Evolutionary conservation across 2,113 vertebrate genomes (phyloP).

Genomic region (Ptilonorhynchus violaceus): DNA sequence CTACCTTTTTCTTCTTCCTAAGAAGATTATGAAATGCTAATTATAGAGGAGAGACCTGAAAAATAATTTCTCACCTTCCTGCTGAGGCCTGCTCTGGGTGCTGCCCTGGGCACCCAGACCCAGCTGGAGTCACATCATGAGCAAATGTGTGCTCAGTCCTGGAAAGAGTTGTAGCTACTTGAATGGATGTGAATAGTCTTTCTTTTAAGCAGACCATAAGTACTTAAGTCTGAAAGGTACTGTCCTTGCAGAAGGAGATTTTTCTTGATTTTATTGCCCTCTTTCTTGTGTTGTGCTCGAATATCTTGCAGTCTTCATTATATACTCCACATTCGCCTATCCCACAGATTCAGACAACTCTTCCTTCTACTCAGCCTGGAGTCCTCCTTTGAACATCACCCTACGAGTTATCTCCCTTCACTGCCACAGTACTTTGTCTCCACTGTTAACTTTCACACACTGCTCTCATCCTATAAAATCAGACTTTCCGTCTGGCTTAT

Average conservation of each 20-base stretch:
- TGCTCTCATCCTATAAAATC: slow-evolving; percentile 19
- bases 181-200: neutral
- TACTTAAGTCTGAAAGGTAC: neutral
- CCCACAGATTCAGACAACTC: neutral
- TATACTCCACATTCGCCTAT: neutral
- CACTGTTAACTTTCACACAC: neutral
- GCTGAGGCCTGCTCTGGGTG: neutral
- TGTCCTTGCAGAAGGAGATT: neutral
- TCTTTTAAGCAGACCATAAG: neutral
- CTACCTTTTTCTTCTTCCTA: neutral
- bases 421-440: neutral
- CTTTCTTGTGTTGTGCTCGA: neutral
- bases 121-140: neutral
- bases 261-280: neutral
- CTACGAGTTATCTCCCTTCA: neutral
- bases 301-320: neutral
- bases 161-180: neutral
- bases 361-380: neutral
- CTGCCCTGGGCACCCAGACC: neutral
- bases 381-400: neutral
- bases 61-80: neutral
- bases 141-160: neutral
- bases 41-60: neutral
- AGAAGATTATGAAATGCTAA: neutral
- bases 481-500: slow-evolving; percentile 31